phyloP scores from a whole-genome alignment of 35 echinoderm and acorn worm genomes.

The Heliocidaris erythrogramma region DNA sequence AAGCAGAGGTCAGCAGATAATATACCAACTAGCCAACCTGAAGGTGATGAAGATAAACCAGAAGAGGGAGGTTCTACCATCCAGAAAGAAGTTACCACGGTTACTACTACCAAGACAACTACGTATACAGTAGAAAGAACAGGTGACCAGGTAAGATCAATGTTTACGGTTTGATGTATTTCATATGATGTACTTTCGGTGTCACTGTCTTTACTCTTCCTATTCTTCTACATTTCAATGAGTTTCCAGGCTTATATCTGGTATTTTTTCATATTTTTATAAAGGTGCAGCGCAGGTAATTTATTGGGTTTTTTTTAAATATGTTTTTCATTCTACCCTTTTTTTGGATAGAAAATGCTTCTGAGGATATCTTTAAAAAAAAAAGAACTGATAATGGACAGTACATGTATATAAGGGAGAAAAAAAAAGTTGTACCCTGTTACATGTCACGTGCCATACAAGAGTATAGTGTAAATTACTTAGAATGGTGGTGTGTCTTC shows the following conservation, averaged over 20 bases:
- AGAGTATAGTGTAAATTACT: no score
- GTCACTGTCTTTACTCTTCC: background rate
- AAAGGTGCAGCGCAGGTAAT: background rate
- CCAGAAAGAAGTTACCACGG: constrained; percentile 67
- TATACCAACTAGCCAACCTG: constrained; percentile 24
- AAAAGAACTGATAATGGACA: no score
- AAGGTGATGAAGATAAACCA: background rate
- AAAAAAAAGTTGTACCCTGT: no score
- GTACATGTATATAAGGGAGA: no score
- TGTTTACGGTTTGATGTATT: background rate
- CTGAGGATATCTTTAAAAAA: no score
- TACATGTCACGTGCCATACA: no score
- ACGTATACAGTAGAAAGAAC: constrained; percentile 64
- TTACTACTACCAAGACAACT: constrained; percentile 76
- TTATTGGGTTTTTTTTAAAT: background rate
- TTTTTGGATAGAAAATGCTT: no score
- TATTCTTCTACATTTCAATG: background rate
- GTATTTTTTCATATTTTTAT: background rate
- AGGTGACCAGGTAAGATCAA: constrained; percentile 56
- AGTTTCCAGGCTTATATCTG: background rate
- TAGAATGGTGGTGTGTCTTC: no score
- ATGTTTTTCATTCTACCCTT: no score
- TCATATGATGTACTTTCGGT: background rate
- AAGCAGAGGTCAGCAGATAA: constrained; percentile 56
- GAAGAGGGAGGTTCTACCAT: constrained; percentile 42